Base-by-base conservation (phyloP, 2,797 vertebrate genomes). In the Columba guinea region DNA sequence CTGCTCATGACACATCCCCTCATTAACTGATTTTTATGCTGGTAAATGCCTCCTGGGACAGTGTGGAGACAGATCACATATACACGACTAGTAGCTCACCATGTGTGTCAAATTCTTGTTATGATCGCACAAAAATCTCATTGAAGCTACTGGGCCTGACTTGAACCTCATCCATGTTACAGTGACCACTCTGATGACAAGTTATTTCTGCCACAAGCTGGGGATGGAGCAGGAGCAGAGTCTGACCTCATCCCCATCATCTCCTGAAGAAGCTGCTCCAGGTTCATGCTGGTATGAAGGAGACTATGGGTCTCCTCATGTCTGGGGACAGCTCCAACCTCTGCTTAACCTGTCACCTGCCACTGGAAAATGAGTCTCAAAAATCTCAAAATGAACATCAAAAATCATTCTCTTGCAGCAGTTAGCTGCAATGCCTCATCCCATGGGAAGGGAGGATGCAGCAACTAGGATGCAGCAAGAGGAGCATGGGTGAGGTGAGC, bases 61-160 rank as follows among this genome's bases (percentile, higher is more conserved):
- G 67, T 4, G 15, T 23, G 41, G 56, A 79, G 71, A 58, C 53
- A 89, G 78, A 96, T 86, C 70, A 32, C 73, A 70, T 87, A 81
- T 58, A 92, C 85, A 56, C 5, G 21, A 70, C 78, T 41, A 80
- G 70, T n/a, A 83, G 74, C 46, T 91, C 58, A 58, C 75, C 46
- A 34, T 13, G 56, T 89, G 67, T 65, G 75, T 97, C 88, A 95
- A 77, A 94, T 93, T 90, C 88, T 89, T 94, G 71, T 68, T 93
- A 96, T 58, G 95, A 95, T 68, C 55, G 2, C 93, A 83, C 68
- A 90, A 91, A 96, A 95, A 96, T 97, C 86, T 80, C 90, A 95
- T 55, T 95, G 93, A 95, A 90, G 88, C 68, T 90, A 80, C 51
- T 39, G 80, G 80, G 83, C 49, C 74, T 87, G 80, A 67, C 87